Evolutionary conservation across 2,113 vertebrate genomes (phyloP), one percentile per base, ranked within the genome.

Genomic region (Salvelinus sp.): DNA sequence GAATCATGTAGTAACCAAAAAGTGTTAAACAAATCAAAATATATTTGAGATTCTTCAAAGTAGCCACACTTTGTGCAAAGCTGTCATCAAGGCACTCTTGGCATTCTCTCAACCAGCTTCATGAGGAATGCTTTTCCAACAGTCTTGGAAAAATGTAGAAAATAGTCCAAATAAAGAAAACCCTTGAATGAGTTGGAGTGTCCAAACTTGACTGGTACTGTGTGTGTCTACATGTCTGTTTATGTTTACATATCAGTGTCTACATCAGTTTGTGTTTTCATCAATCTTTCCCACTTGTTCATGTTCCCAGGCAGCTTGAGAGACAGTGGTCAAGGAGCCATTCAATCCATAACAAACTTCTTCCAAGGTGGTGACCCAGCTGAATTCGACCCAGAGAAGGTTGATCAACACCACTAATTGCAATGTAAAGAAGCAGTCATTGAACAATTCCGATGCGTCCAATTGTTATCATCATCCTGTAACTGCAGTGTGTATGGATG

Each of bases 181-280:
- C 6, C 6, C 33, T 33, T 33, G 6, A 33, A 33, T 33, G 33
- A 6, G 33, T 33, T 7, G 33, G 6, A 6, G 30, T 33, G 6
- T 33, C 33, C 33, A 33, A 33, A 33, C 33, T 33, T 33, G 33
- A 33, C 33, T 33, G 33, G 33, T 33, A 33, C 85, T 66, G 72
- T 68, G 28, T 68, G 22, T 20, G 0, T n/a, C 3, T 20, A 10
- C 58, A 54, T 79, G 69, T 82, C 69, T n/a, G 2, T 72, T 13
- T 25, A 4, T 54, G 12, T 54, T 33, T 33, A 33, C 33, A 33
- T 33, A 60, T 60, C 57, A 14, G 10, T 60, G 20, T 60, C 6
- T 60, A 60, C 14, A n/a, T 20, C 6, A 23, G n/a, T 62, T 6
- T 23, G 58, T 60, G 6, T 60, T 9, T 60, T 4, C 20, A 60